These are phyloP conservation scores for Pavo muticus DNA, from an alignment of 2,113 vertebrate species.

Conservation along the genomic window DNA sequence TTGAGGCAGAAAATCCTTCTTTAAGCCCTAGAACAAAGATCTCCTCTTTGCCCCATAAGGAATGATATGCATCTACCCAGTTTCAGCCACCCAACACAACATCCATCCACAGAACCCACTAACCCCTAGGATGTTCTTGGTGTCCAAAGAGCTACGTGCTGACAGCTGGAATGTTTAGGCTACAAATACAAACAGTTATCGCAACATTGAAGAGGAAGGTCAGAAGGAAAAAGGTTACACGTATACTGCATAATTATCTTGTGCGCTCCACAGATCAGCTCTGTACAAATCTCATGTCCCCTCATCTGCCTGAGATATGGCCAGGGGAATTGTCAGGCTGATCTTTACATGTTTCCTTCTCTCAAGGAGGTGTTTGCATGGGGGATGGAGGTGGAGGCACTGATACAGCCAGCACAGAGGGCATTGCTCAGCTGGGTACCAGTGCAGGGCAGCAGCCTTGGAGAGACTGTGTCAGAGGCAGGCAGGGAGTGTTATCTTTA, in stretches of 20 bases:
- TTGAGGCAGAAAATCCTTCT: neutral
- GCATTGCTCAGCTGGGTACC: accelerated
- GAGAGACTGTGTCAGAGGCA: neutral
- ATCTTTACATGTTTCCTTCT: neutral
- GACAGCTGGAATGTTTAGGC: neutral
- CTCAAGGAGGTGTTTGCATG: neutral
- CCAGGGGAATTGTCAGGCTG: neutral
- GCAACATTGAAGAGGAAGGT: neutral
- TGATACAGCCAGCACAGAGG: neutral
- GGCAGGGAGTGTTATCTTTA: neutral
- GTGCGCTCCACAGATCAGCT: neutral
- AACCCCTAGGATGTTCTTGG: neutral
- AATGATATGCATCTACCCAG: neutral
- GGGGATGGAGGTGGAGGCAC: neutral
- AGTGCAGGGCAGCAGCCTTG: accelerated
- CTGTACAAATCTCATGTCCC: neutral
- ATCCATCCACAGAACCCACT: neutral
- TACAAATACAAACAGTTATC: neutral
- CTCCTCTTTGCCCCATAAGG: neutral
- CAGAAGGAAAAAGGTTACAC: neutral
- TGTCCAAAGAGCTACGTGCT: neutral
- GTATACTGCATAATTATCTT: neutral
- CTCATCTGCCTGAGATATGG: neutral
- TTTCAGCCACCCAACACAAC: neutral
- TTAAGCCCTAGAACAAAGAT: neutral